phyloP scores from a whole-genome alignment of 2,888 invertebrate species.

The Rhagonycha lutea region DNA sequence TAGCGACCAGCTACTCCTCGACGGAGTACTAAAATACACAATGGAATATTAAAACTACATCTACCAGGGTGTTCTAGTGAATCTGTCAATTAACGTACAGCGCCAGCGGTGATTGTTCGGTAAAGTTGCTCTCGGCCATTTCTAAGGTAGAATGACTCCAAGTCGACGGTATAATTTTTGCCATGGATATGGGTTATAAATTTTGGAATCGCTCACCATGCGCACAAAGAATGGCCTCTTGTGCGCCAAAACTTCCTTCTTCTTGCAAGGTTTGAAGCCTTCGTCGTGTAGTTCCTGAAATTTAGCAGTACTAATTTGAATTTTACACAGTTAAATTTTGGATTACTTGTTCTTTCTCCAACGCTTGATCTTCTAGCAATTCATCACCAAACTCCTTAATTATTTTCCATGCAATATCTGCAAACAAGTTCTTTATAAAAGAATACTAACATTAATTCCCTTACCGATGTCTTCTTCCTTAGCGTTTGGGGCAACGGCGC shows the following conservation, averaged over 20 bases:
- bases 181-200: constrained; percentile 92
- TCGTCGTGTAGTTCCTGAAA: constrained; percentile 67
- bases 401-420: constrained; percentile 84
- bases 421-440: constrained; percentile 31
- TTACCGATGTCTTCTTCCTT: constrained; percentile 80
- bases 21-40: constrained; percentile 65
- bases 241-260: constrained; percentile 81
- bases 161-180: constrained; percentile 70
- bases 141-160: constrained; percentile 60
- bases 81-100: constrained; percentile 46
- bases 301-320: not conserved
- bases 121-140: constrained; percentile 53
- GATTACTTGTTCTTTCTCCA: constrained; percentile 63
- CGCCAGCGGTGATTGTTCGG: constrained; percentile 55
- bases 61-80: not conserved
- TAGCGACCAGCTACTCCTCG: constrained; percentile 93
- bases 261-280: constrained; percentile 74
- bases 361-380: constrained; percentile 69
- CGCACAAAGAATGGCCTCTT: constrained; percentile 96
- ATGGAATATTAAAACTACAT: not conserved
- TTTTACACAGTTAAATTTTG: constrained; percentile 29
- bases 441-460: constrained; percentile 11
- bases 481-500: constrained; percentile 90
- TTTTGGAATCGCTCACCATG: constrained; percentile 97
- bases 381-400: constrained; percentile 82